These are phyloP conservation scores for Anoura caudifer DNA, from an alignment of 2,113 vertebrate species.

Conservation along the genomic window DNA sequence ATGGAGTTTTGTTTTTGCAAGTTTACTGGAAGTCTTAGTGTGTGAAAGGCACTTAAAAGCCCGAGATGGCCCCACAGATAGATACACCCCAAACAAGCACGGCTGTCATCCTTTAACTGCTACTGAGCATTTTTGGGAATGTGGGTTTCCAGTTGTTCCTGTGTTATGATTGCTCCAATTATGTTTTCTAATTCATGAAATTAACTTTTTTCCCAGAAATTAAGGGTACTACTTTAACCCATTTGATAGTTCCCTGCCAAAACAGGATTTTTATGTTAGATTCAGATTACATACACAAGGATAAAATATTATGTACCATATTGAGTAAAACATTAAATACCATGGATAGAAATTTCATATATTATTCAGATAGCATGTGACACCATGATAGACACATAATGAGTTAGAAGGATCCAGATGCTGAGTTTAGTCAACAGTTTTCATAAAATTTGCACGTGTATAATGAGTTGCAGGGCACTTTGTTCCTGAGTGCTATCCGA, in stretches of 20 bases:
- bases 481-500: neutral
- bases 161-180: neutral
- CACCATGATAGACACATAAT: neutral
- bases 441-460: neutral
- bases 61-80: neutral
- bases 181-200: neutral
- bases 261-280: neutral
- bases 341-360: neutral
- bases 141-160: neutral
- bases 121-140: neutral
- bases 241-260: neutral
- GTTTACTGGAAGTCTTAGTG: neutral
- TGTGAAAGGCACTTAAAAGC: neutral
- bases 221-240: neutral
- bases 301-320: neutral
- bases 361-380: neutral
- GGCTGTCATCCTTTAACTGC: neutral
- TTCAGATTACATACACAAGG: neutral
- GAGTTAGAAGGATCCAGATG: neutral
- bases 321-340: conserved; percentile 8
- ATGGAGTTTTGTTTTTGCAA: neutral
- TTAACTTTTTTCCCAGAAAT: neutral
- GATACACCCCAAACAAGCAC: neutral
- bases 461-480: neutral
- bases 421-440: neutral